Percentiles rank a stretch among this genome's conserved stretches.
Conservation (phyloP, 1,140 invertebrate genomes). For the Teleogryllus occipitalis region DNA sequence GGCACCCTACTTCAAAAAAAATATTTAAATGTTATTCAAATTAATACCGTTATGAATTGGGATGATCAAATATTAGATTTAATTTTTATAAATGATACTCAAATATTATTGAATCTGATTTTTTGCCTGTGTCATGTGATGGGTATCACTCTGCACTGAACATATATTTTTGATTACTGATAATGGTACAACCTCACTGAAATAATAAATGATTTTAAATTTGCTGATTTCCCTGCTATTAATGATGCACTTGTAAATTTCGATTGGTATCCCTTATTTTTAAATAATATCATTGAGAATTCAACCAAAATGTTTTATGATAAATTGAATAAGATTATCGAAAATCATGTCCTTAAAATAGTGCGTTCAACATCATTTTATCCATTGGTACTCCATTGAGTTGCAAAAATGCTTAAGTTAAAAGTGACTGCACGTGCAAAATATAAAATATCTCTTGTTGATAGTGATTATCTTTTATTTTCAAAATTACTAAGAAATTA, state of each 20-base stretch:
- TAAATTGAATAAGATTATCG: not conserved
- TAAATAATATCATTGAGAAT: not conserved
- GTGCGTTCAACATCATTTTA: too few relatives aligned
- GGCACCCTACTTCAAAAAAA: not conserved
- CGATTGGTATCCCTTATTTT: not conserved
- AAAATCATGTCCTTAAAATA: not conserved
- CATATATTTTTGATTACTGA: not conserved
- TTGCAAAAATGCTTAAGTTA: not conserved
- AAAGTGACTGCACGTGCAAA: not conserved
- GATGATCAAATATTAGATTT: not conserved
- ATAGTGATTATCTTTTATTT: not conserved
- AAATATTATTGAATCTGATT: not conserved
- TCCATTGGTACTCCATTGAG: not conserved
- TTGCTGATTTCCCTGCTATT: too few relatives aligned
- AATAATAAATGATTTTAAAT: not conserved
- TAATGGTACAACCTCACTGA: not conserved
- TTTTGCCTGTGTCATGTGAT: not conserved
- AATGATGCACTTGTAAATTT: not conserved
- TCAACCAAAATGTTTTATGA: not conserved
- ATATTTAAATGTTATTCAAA: not conserved
- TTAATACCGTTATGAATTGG: not conserved
- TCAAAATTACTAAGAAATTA: not conserved
- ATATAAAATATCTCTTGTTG: not conserved
- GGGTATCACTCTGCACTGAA: not conserved
- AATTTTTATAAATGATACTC: not conserved